Base-by-base conservation (phyloP, 2,113 vertebrate genomes). In the Upupa epops region DNA sequence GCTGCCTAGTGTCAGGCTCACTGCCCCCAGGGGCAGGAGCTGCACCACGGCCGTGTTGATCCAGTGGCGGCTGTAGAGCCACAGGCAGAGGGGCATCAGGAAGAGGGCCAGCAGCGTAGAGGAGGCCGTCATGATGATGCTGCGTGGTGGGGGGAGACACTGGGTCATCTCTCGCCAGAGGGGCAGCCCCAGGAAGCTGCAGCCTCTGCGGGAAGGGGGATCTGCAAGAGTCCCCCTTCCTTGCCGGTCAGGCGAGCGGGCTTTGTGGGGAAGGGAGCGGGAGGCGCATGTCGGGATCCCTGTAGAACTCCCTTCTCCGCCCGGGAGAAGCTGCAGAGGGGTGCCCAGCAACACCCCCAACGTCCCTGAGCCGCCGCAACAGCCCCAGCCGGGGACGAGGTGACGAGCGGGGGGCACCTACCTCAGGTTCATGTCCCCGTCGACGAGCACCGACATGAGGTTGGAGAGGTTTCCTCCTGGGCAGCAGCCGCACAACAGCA, bases 381-480 rank as follows among this genome's bases (percentile, higher is more conserved):
- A 25, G 37, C 21, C n/a, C 34, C 24, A 48, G 54, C 66, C 12
- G 46, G 8, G 6, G 10, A 2, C 7, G 18, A 37, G 12, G 28
- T 42, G 40, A 34, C 11, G 18, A 83, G 68, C 22, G 32, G 31
- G 32, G 31, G 45, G 22, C 25, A 19, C 64, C 6, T 98, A 99
- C 99, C 99, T 99, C 93, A 99, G 98, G 92, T 99, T 99, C 99
- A 99, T 99, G 92, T 99, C 99, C 34, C 99, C 99, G 94, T 99
- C 97, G 80, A 98, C 99, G 95, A 99, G 98, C 80, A 99, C 97
- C 22, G 98, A 98, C 98, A 99, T 97, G 86, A 99, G 98, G 66
- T 99, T 99, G 90, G 99, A 99, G 69, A 99, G 96, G 89, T 99
- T 99, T 8, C 99, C 99, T 3, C 99, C 99, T 5, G 99, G 99